phyloP scores from a whole-genome alignment of 2,797 vertebrate genomes.

The Eleutherodactylus coqui region DNA sequence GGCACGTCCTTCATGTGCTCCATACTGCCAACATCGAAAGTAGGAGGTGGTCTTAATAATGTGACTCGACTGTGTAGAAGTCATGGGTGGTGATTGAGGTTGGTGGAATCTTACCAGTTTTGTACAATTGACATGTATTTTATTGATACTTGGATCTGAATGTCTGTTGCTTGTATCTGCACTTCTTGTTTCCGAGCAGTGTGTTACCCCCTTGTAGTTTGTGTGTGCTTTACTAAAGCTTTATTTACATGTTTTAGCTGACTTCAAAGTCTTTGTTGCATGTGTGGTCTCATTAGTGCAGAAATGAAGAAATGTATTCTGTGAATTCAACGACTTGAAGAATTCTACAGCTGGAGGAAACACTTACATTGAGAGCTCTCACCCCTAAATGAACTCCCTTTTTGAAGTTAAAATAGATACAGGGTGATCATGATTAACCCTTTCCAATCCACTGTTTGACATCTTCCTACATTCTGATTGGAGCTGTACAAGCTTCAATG shows the following conservation, averaged over 20 bases:
- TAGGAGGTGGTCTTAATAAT: no score
- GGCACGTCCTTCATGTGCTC: no score
- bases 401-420: no score
- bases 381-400: no score
- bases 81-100: no score
- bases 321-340: neutral
- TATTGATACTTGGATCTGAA: neutral
- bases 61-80: no score
- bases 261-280: neutral
- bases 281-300: neutral
- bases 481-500: no score
- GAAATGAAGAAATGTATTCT: neutral
- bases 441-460: no score
- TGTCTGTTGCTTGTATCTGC: neutral
- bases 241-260: neutral
- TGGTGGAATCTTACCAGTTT: no score
- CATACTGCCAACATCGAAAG: no score
- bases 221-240: constrained; percentile 3
- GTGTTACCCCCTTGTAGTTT: neutral
- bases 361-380: neutral
- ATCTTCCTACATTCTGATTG: no score
- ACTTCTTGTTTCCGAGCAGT: neutral
- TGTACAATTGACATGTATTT: neutral
- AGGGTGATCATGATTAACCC: no score
- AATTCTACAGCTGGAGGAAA: neutral